phyloP scores from a whole-genome alignment of 2,797 vertebrate genomes.

The Myotis findleyi region DNA sequence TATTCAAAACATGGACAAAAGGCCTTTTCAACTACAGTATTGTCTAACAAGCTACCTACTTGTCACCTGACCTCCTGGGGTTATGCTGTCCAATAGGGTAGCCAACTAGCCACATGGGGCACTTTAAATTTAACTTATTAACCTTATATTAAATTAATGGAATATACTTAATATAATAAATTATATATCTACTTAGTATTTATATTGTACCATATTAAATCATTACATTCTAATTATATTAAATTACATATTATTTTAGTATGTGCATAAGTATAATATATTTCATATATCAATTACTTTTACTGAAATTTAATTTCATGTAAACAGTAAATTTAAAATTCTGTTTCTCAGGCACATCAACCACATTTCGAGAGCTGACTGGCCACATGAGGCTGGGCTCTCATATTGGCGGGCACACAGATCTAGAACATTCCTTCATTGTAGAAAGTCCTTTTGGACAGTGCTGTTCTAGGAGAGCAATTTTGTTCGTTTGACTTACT shows the following conservation, averaged over 20 bases:
- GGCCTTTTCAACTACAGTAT: neutral
- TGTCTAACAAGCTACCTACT: neutral
- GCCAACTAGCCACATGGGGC: neutral
- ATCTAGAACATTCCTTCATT: neutral
- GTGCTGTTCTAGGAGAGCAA: neutral
- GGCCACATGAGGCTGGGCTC: neutral
- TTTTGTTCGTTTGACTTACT: constrained; percentile 47
- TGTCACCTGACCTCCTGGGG: neutral
- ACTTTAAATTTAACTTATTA: constrained; percentile 24
- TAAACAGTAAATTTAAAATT: constrained; percentile 30
- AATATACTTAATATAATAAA: neutral
- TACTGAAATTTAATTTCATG: constrained; percentile 42
- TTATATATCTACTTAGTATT: neutral
- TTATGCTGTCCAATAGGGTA: neutral
- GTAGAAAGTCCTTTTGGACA: constrained; percentile 5
- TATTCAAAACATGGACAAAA: constrained; percentile 19
- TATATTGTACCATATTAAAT: neutral
- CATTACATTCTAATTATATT: neutral
- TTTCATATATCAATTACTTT: neutral
- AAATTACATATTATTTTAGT: neutral
- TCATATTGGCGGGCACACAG: neutral
- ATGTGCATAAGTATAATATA: neutral
- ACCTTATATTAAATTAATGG: constrained; percentile 22
- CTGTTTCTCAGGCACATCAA: neutral
- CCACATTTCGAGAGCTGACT: neutral